These are phyloP conservation scores for Lepeophtheirus nordmannii DNA, from an alignment of 2,888 invertebrate genomes.

Conservation along the genomic window DNA sequence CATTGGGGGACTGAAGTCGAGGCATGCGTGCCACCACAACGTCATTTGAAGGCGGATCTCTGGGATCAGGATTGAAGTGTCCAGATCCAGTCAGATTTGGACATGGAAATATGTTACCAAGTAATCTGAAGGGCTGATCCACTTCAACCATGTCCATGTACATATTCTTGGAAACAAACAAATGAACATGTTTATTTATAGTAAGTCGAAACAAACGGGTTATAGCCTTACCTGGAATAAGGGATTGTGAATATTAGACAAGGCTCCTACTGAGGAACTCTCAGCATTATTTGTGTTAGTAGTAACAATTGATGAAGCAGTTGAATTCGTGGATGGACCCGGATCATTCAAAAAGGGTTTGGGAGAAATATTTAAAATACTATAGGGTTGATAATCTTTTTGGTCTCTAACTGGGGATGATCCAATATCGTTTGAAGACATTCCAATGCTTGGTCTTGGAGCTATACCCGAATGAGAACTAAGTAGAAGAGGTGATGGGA, in stretches of 20 bases:
- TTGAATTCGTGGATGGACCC: neutral
- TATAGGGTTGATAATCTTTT: neutral
- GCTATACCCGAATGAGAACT: neutral
- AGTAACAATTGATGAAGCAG: neutral
- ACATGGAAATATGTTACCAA: neutral
- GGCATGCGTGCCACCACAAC: neutral
- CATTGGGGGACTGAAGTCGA: neutral
- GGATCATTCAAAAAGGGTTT: neutral
- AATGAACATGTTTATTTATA: neutral
- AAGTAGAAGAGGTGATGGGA: neutral
- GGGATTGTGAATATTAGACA: neutral
- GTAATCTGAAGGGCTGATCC: neutral
- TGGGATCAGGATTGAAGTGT: neutral
- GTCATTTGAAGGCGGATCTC: neutral
- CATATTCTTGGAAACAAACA: neutral
- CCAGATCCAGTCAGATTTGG: neutral
- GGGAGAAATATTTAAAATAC: neutral
- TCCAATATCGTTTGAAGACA: neutral
- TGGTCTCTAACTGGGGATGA: neutral
- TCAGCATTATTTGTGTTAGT: neutral
- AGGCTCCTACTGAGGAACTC: neutral
- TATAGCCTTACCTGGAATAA: neutral
- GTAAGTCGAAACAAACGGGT: neutral
- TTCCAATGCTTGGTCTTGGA: neutral
- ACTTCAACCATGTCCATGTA: neutral